A percentile compares a stretch with the other conserved stretches of the same genome.
These are phyloP conservation scores for Colaptes auratus DNA, from an alignment of 2,113 vertebrate species.

Conservation along the genomic window DNA sequence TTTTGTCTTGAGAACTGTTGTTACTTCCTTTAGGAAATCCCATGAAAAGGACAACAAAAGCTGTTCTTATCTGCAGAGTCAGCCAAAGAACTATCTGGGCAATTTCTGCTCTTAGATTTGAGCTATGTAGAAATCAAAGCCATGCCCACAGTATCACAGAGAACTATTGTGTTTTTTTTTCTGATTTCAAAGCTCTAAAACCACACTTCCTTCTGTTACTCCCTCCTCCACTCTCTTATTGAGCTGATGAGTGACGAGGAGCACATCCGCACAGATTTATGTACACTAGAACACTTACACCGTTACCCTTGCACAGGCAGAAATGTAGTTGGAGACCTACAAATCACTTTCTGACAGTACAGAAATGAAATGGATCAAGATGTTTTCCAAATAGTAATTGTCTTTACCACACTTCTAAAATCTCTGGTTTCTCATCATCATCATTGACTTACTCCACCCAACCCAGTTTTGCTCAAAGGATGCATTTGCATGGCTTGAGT, in stretches of 20 bases:
- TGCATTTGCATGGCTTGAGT: too few species aligned
- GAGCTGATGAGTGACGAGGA: neutral
- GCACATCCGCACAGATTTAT: neutral
- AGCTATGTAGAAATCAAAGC: neutral
- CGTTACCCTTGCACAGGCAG: neutral
- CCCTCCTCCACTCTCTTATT: neutral
- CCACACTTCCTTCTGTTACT: neutral
- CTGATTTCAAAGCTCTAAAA: neutral
- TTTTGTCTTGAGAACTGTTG: neutral
- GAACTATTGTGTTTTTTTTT: neutral
- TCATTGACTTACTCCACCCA: too few species aligned
- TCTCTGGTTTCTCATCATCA: neutral
- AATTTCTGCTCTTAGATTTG: neutral
- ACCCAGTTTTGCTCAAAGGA: neutral
- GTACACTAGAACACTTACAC: neutral
- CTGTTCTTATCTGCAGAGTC: neutral
- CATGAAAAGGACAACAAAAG: neutral
- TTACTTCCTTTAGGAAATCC: conserved; percentile 39
- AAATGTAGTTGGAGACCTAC: neutral
- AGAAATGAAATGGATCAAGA: neutral
- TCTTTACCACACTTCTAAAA: neutral
- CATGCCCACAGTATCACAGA: neutral
- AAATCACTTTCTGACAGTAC: neutral
- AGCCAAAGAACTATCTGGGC: neutral
- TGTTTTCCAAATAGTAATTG: neutral